Evolutionary conservation across 2,888 invertebrate genomes (phyloP), one percentile per base, ranked within the genome.

Genomic region (Cristatella mucedo): DNA sequence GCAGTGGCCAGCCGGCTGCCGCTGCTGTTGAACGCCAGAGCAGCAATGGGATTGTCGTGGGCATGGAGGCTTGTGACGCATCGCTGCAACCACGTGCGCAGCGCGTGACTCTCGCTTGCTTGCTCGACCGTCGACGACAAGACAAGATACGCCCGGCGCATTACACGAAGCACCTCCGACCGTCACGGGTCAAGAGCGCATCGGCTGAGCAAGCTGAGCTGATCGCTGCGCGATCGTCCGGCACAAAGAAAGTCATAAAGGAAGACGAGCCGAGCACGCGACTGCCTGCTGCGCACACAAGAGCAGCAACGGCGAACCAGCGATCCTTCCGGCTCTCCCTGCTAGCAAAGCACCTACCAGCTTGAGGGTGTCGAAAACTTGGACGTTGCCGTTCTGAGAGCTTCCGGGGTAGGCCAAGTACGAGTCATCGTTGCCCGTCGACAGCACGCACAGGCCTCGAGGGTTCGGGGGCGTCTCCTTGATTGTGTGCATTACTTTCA

Each of bases 401-500:
- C 86, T 86, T 55, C 91, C 93, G 37, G 95, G 95, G 73, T 95
- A 97, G 21, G 95, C 95, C 53, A 97, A 73, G 70, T 79, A 85
- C 68, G 86, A 87, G 70, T 81, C 80, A 47, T 91, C 89, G 51
- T 79, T 82, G 68, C 78, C 78, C 40, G 80, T 77, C 44, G 87
- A 84, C 39, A 93, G 74, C 43, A 87, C 85, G 71, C 86, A 86
- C 49, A 93, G 73, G 16, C 97, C 97, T 56, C 75, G 74, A 41
- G 82, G 80, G 72, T 97, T 97, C 45, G 84, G 81, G 46, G 97
- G 95, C 46, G 95, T 95, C 68, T 97, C 95, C 55, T 89, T 76
- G 63, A 97, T 95, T 44, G 89, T 91, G 70, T 97, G 95, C 59
- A 95, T 74, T 49, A 93, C 83, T 71, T 86, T 87, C 91, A 93